phyloP scores from a whole-genome alignment of 2,113 vertebrate genomes.

The Gadus macrocephalus region DNA sequence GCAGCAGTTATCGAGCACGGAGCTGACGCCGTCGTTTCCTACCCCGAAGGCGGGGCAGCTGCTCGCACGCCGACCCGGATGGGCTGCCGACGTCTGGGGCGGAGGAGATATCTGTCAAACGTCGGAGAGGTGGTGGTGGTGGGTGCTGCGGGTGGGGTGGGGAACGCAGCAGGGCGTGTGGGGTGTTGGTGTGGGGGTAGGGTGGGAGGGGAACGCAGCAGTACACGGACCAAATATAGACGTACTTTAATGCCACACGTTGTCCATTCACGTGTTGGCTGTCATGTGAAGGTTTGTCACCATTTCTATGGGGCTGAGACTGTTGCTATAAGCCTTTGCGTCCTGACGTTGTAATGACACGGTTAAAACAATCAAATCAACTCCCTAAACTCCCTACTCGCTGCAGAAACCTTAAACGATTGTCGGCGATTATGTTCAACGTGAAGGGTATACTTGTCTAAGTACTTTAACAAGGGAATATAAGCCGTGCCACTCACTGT shows the following conservation, averaged over 20 bases:
- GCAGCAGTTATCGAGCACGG: slow-evolving; percentile 1
- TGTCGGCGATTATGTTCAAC: too few relatives aligned
- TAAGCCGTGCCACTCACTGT: too few relatives aligned
- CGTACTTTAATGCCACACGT: slow-evolving; percentile 32
- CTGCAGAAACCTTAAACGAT: too few relatives aligned
- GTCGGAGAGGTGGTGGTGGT: background rate
- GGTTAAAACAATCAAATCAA: too few relatives aligned
- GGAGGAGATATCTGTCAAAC: slow-evolving; percentile 22
- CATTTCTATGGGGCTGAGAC: background rate
- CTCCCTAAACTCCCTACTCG: too few relatives aligned
- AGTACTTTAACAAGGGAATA: too few relatives aligned
- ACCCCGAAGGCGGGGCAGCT: background rate
- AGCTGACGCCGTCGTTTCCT: slow-evolving; percentile 19
- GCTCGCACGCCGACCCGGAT: slow-evolving; percentile 14
- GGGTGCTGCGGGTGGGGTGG: background rate
- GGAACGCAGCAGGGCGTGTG: background rate
- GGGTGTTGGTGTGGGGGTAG: too few relatives aligned
- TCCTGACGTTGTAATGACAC: too few relatives aligned
- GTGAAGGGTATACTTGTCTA: too few relatives aligned
- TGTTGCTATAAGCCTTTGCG: background rate
- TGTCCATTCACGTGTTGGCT: slow-evolving; percentile 14
- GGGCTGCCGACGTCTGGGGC: slow-evolving; percentile 29
- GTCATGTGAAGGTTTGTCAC: slow-evolving; percentile 13
- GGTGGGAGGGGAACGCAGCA: background rate
- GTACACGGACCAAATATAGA: slow-evolving; percentile 28